These are phyloP conservation scores for Acyrthosiphon pisum DNA, from an alignment of 1,140 invertebrate genomes.

Conservation along the genomic window DNA sequence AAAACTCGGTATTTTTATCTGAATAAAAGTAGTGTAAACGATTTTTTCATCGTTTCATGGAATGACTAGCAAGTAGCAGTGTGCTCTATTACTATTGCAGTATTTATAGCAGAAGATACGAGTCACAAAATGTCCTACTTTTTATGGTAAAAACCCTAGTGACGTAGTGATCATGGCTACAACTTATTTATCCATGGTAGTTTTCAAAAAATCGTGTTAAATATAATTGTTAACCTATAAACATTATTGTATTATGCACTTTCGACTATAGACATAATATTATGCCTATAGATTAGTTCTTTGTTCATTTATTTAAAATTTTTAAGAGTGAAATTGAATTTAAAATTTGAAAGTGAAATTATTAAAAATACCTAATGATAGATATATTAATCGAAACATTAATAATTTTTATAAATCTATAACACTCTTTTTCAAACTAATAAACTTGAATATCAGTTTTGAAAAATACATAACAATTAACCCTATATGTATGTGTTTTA, in stretches of 20 bases:
- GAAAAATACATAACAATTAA: background rate
- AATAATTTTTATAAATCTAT: background rate
- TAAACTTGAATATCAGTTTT: background rate
- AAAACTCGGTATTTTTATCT: conserved; percentile 18
- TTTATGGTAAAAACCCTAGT: background rate
- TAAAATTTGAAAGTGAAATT: background rate
- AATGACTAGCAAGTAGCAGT: background rate
- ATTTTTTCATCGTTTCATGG: conserved; percentile 26
- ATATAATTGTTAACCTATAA: background rate
- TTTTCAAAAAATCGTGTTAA: background rate
- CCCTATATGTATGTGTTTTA: background rate
- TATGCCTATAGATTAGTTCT: too few species aligned
- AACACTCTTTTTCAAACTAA: background rate
- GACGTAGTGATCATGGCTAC: background rate
- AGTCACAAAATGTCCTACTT: conserved; percentile 4
- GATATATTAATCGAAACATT: background rate
- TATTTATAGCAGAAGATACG: background rate
- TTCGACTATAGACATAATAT: too few species aligned
- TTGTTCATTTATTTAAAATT: background rate
- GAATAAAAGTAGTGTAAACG: conserved; percentile 36
- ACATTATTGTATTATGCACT: background rate
- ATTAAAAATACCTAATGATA: background rate
- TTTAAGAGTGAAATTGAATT: background rate
- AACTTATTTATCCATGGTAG: background rate
- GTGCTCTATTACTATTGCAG: background rate